phyloP scores from a whole-genome alignment of 2,888 invertebrate genomes.

The Imbricaverruca yamaguchii region DNA sequence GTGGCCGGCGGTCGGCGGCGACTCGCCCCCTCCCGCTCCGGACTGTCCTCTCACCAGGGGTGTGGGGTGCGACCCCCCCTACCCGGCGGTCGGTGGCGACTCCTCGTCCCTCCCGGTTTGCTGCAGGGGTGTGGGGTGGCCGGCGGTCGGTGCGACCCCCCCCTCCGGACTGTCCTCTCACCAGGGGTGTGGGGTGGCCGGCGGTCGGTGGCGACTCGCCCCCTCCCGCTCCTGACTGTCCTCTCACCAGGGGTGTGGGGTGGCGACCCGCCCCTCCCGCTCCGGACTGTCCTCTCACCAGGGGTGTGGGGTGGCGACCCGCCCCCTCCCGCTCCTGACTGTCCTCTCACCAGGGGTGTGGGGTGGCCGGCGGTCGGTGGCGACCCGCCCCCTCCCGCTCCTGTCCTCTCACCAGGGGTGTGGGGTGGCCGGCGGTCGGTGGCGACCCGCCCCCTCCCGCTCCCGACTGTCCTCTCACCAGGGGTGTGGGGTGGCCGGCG shows the following conservation, averaged over 20 bases:
- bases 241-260: too few relatives aligned
- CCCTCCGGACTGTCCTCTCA: background rate
- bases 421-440: background rate
- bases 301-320: background rate
- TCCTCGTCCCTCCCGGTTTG: too few relatives aligned
- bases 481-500: background rate
- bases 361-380: background rate
- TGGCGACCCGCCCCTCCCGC: background rate
- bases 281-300: background rate
- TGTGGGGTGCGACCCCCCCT: too few relatives aligned
- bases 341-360: background rate
- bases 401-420: too few relatives aligned
- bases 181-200: background rate
- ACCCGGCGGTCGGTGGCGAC: background rate
- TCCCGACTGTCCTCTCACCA: background rate
- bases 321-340: too few relatives aligned
- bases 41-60: too few relatives aligned
- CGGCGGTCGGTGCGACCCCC: too few relatives aligned
- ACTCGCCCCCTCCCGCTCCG: too few relatives aligned
- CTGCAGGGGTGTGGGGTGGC: too few relatives aligned
- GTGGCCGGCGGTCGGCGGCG: too few relatives aligned
- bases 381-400: background rate
- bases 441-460: background rate
- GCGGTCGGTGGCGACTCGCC: background rate
- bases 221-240: background rate